Percentiles rank a stretch among this genome's conserved stretches.
phyloP scores from a whole-genome alignment of 2,113 vertebrate genomes.

The Cebus imitator region DNA sequence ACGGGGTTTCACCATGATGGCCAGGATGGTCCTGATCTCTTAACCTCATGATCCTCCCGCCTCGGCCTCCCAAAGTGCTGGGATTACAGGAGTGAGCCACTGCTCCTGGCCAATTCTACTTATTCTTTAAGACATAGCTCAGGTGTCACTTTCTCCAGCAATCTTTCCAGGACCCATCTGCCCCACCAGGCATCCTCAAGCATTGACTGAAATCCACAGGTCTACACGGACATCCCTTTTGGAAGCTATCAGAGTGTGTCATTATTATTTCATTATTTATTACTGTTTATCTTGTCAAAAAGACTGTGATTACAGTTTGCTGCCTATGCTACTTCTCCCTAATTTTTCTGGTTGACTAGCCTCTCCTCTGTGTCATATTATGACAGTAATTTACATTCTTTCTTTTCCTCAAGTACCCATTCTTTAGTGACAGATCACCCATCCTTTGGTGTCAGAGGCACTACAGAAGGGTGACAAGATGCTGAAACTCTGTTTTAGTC shows the following conservation, averaged over 20 bases:
- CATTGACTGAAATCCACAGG: background rate
- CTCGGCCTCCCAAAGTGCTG: too few species aligned
- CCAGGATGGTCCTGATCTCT: too few species aligned
- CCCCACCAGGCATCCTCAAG: background rate
- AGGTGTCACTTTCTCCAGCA: background rate
- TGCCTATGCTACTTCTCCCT: background rate
- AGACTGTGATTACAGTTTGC: background rate
- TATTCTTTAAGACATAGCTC: background rate
- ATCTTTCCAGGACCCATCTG: background rate
- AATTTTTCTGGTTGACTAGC: background rate
- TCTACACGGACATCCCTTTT: background rate
- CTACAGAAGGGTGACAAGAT: background rate
- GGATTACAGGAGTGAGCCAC: too few species aligned
- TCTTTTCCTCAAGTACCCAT: background rate
- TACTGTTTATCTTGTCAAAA: background rate
- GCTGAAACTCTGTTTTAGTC: background rate
- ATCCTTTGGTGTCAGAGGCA: background rate
- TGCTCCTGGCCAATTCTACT: background rate
- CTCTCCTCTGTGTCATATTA: background rate
- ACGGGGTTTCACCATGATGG: too few species aligned
- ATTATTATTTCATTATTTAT: background rate
- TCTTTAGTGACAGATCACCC: background rate
- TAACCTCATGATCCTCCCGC: too few species aligned
- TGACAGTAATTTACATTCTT: background rate
- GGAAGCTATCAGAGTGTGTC: background rate